phyloP scores from a whole-genome alignment of 2,113 vertebrate species.

The Tachuris rubrigastra region DNA sequence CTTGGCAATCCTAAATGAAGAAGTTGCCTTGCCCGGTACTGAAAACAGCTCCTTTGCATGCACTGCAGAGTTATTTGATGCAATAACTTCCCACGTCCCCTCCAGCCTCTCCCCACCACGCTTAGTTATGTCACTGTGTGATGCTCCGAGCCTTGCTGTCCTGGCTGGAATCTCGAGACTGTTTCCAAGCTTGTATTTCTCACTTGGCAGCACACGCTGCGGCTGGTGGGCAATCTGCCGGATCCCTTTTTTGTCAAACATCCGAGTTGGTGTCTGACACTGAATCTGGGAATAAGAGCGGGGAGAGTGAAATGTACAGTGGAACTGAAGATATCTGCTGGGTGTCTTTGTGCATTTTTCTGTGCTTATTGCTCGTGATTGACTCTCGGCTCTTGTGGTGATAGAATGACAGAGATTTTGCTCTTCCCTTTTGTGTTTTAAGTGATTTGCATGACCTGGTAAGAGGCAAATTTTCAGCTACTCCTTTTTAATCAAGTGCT shows the following conservation, averaged over 20 bases:
- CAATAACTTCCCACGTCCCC: constrained; percentile 23
- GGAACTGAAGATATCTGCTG: neutral
- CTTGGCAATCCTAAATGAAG: neutral
- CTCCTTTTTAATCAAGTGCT: neutral
- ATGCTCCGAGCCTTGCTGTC: constrained; percentile 57
- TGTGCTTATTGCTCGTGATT: neutral
- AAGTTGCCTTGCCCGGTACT: neutral
- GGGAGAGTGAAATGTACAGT: neutral
- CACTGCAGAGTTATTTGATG: neutral
- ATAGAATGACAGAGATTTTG: neutral
- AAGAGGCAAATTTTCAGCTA: neutral
- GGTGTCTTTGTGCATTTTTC: neutral
- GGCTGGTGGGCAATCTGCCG: constrained; percentile 66
- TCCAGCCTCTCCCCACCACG: constrained; percentile 34
- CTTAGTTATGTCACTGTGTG: constrained; percentile 48
- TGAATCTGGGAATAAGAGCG: neutral
- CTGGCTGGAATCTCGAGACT: constrained; percentile 59
- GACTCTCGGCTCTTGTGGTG: neutral
- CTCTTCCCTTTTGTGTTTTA: neutral
- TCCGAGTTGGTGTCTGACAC: constrained; percentile 39
- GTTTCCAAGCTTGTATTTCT: constrained; percentile 67
- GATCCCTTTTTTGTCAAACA: constrained; percentile 63
- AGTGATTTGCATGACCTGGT: neutral
- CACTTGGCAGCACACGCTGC: constrained; percentile 63
- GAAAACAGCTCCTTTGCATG: constrained; percentile 35